Percentiles rank a stretch among this genome's conserved stretches.
Evolutionary conservation across 2,888 invertebrate species (phyloP).

Genomic region (Blera fallax): DNA sequence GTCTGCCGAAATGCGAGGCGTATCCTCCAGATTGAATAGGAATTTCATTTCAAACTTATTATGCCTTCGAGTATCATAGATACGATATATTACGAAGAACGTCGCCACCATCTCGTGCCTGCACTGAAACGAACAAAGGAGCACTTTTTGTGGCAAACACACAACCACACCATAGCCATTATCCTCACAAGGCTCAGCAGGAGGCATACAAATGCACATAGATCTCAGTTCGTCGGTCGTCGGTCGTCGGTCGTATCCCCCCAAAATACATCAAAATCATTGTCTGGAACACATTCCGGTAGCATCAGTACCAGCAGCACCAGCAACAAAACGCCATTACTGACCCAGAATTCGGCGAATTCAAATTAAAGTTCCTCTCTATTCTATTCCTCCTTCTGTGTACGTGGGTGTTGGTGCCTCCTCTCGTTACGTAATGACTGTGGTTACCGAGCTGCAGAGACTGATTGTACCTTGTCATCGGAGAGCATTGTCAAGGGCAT

Average conservation of each 20-base stretch:
- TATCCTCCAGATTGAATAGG: background rate
- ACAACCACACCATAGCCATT: slow-evolving; percentile 9
- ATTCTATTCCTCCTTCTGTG: background rate
- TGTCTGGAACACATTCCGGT: slow-evolving; percentile 55
- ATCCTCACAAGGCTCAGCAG: background rate
- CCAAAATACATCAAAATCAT: slow-evolving; percentile 47
- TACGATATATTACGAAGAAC: background rate
- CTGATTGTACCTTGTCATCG: slow-evolving; percentile 35
- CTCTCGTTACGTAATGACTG: slow-evolving; percentile 37
- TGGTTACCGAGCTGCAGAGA: background rate
- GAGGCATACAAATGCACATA: slow-evolving; percentile 16
- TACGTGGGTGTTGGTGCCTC: background rate
- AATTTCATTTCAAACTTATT: slow-evolving; percentile 16
- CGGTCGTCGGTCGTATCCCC: background rate
- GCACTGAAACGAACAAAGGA: slow-evolving; percentile 17
- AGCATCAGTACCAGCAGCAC: slow-evolving; percentile 5
- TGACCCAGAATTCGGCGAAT: slow-evolving; percentile 66
- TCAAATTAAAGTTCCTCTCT: slow-evolving; percentile 51
- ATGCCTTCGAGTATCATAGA: background rate
- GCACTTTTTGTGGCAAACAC: background rate
- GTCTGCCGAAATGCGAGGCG: background rate
- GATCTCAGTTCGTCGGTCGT: slow-evolving; percentile 10
- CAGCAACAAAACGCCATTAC: slow-evolving; percentile 47
- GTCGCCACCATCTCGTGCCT: background rate
- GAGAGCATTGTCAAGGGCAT: slow-evolving; percentile 35